These are phyloP conservation scores for Tragelaphus eurycerus DNA, from an alignment of 2,797 vertebrate genomes.

Conservation along the genomic window DNA sequence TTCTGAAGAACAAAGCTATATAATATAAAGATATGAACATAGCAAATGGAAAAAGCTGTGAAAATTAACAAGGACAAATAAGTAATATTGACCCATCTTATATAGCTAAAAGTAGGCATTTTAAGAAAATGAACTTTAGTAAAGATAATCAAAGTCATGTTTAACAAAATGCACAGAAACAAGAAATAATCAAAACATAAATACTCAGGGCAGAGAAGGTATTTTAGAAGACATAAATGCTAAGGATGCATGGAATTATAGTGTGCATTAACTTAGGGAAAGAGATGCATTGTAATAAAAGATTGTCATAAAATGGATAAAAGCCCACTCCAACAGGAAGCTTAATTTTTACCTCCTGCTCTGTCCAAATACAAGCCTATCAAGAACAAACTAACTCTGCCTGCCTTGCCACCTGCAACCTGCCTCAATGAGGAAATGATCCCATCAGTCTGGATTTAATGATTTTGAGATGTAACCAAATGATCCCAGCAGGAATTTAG, in stretches of 20 bases:
- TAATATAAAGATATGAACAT: conserved; percentile 47
- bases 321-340: background rate
- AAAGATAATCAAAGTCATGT: background rate
- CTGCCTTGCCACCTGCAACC: background rate
- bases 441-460: background rate
- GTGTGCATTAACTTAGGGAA: background rate
- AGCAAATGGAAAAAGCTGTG: background rate
- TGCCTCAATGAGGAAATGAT: background rate
- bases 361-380: background rate
- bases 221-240: background rate
- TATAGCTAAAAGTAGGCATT: background rate
- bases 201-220: background rate
- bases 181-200: background rate
- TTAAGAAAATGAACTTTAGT: conserved; percentile 34
- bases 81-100: background rate
- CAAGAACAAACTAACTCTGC: background rate
- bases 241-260: background rate
- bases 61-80: conserved; percentile 25
- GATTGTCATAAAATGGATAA: background rate
- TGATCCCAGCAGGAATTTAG: conserved; percentile 11
- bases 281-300: background rate
- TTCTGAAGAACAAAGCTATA: conserved; percentile 70
- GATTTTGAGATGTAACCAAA: conserved; percentile 43
- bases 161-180: background rate
- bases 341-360: background rate